A percentile compares a stretch with the other conserved stretches of the same genome.
These are phyloP conservation scores for Hipparchia sbordonii DNA, from an alignment of 2,888 invertebrate species.

Conservation along the genomic window DNA sequence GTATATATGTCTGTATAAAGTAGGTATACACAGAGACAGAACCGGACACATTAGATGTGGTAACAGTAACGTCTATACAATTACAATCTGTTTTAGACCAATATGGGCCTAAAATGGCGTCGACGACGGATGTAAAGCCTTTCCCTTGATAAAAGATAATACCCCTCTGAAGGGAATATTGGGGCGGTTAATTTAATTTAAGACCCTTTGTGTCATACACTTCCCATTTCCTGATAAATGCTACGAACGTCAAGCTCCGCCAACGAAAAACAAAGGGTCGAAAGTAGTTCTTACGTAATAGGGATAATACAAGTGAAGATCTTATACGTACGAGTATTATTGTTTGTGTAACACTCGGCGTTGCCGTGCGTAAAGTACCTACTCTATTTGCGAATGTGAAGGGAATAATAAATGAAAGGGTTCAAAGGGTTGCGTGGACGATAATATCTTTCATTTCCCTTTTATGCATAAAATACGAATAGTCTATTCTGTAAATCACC, in stretches of 20 bases:
- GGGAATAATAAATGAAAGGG: slow-evolving; percentile 46
- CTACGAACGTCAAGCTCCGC: slow-evolving; percentile 56
- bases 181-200: slow-evolving; percentile 72
- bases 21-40: background rate
- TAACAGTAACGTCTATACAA: slow-evolving; percentile 1
- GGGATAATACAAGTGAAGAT: slow-evolving; percentile 61
- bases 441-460: slow-evolving; percentile 41
- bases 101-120: slow-evolving; percentile 31
- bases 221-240: slow-evolving; percentile 73
- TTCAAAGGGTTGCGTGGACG: slow-evolving; percentile 43
- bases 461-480: slow-evolving; percentile 37
- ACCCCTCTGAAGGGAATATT: slow-evolving; percentile 64
- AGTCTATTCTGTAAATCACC: slow-evolving; percentile 24
- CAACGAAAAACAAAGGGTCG: slow-evolving; percentile 63
- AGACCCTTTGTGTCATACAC: slow-evolving; percentile 72
- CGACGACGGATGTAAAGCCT: slow-evolving; percentile 46
- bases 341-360: slow-evolving; percentile 58
- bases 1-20: too few relatives aligned
- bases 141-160: slow-evolving; percentile 53
- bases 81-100: slow-evolving; percentile 11
- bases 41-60: slow-evolving; percentile 1
- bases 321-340: slow-evolving; percentile 52
- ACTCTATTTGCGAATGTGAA: slow-evolving; percentile 49
- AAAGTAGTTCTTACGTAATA: slow-evolving; percentile 48
- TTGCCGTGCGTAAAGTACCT: slow-evolving; percentile 40